Base-by-base conservation (phyloP, 2,888 invertebrate species). In the Xiphydria camelus region DNA sequence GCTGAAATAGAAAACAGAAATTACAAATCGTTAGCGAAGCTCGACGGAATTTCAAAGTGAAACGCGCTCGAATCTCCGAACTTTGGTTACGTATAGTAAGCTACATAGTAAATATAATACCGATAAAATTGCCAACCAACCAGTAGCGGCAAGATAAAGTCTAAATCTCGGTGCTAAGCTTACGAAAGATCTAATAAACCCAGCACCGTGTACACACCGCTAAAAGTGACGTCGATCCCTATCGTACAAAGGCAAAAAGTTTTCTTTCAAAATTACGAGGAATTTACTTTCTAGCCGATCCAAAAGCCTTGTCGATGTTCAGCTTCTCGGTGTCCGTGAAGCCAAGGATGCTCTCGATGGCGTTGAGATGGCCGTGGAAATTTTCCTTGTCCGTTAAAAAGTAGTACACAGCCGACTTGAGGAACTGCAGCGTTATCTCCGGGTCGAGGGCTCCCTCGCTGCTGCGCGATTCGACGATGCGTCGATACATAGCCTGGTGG, bases 381-480 rank as follows among this genome's bases (percentile, higher is more conserved):
- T 93, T 92, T 72, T 94, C 92, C 59, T 87, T 88, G 71, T 94
- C 93, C 2, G 93, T 90, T 46, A 94, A 80, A 76, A 93, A 94
- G 75, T 94, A 94, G 75, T 92, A 94, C 65, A 94, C 85, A 41
- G 94, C 94, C 50, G 94, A 94, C 77, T 93, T 94, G 52, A 94
- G 82, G 78, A 94, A 94, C 76, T 92, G 91, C 66, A 94, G 79
- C 14, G 92, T 93, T 56, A 94, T 88, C 77, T 92, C 91, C n/a
- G 94, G 91, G 78, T 94, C 93, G 45, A 90, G 85, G 59, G 82
- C 83, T 57, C 82, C 83, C 74, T 85, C 86, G 71, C 78, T 84
- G 70, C 83, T 85, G 76, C 87, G 87, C 55, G 88, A 85, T 75
- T 89, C 89, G 75, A 89, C 81, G 67, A 91, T 82, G 71, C 89